Conservation (phyloP, 2,888 invertebrate species). For the Diarsia dahlii region DNA sequence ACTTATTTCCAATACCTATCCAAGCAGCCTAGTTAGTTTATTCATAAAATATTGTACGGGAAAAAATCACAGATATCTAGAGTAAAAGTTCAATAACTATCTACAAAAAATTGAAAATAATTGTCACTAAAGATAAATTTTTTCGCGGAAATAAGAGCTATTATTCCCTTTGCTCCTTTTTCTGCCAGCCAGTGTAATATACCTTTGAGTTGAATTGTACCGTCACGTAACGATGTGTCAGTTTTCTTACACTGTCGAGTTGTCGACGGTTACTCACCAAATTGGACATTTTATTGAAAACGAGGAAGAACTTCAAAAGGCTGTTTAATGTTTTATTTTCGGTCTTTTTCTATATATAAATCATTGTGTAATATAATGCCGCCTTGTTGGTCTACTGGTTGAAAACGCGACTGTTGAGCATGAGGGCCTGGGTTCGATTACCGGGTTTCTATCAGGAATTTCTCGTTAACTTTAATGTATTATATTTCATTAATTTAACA, state of each 20-base stretch:
- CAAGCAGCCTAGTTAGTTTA: no score
- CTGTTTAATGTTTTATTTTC: conserved; percentile 23
- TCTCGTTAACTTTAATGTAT: no score
- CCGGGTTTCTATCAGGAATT: no score
- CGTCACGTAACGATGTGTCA: conserved; percentile 87
- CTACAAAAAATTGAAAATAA: neutral
- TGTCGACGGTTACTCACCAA: conserved; percentile 74
- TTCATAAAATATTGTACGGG: no score
- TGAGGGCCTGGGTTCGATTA: no score
- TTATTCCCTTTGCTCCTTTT: conserved; percentile 17
- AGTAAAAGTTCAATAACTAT: neutral
- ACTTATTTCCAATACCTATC: no score
- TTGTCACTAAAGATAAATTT: neutral
- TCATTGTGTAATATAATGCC: neutral
- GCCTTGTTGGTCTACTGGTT: no score
- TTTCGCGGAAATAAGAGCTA: neutral
- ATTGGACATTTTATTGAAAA: conserved; percentile 84
- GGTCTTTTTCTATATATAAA: neutral
- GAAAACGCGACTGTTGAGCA: no score
- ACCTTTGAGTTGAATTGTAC: conserved; percentile 74
- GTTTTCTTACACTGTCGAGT: conserved; percentile 73
- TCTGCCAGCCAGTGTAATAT: conserved; percentile 37
- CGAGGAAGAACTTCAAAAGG: conserved; percentile 60
- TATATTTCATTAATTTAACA: no score
- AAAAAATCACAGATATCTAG: no score